Conservation (phyloP, 2,888 invertebrate species). For the Cremastobaeus sp. region DNA sequence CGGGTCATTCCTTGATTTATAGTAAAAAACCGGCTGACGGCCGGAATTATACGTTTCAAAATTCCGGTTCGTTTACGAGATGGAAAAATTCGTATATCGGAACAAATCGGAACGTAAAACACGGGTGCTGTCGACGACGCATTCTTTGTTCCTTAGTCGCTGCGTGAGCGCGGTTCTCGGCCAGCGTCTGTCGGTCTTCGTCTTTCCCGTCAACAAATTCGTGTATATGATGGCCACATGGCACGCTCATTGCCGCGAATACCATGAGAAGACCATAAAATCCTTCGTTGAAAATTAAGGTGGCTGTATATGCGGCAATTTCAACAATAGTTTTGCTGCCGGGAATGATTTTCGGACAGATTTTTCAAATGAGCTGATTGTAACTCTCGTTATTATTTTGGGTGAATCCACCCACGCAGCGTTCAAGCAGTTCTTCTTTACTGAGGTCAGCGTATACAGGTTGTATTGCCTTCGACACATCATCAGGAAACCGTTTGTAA, state of each 20-base stretch:
- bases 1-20: too few species aligned
- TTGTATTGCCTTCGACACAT: conserved; percentile 24
- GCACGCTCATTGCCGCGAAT: conserved; percentile 11
- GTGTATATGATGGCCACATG: conserved; percentile 10
- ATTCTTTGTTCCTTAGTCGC: conserved; percentile 49
- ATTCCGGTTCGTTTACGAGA: too few species aligned
- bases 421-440: conserved; percentile 26
- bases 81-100: too few species aligned
- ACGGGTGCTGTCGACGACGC: conserved; percentile 55
- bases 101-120: too few species aligned
- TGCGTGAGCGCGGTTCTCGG: conserved; percentile 13
- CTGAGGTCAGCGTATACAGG: conserved; percentile 34
- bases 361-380: conserved; percentile 67
- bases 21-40: too few species aligned
- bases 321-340: conserved; percentile 50
- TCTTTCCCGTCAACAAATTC: conserved; percentile 15
- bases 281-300: conserved; percentile 65
- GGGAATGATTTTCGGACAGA: conserved; percentile 63
- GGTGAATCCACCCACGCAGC: conserved; percentile 46
- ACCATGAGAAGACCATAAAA: conserved; percentile 45
- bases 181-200: conserved; percentile 3
- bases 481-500: conserved; percentile 35
- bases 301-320: conserved; percentile 59
- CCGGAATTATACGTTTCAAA: too few species aligned
- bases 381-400: conserved; percentile 46